phyloP scores from a whole-genome alignment of 2,797 vertebrate species.

The Artibeus lituratus region DNA sequence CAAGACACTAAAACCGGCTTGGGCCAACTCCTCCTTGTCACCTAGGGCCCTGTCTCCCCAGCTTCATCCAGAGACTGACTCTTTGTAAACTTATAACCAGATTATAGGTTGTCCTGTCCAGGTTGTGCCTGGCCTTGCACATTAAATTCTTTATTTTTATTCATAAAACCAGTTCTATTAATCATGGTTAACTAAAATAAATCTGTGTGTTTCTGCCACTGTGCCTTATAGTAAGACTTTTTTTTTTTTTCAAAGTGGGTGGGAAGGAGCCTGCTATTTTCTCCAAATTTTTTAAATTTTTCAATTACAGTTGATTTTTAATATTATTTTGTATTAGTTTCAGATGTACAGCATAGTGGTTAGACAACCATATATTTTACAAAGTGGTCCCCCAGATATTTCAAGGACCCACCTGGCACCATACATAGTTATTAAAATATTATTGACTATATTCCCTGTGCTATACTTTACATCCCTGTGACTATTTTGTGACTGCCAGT shows the following conservation, averaged over 20 bases:
- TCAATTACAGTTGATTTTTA: not conserved
- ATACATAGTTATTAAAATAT: not conserved
- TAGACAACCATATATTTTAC: not conserved
- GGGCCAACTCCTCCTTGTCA: not conserved
- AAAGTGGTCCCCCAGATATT: not conserved
- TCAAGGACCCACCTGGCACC: not conserved
- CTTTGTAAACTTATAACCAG: not conserved
- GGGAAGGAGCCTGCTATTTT: not conserved
- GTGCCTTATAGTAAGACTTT: not conserved
- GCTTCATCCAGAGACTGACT: not conserved
- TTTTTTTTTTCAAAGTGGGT: not conserved
- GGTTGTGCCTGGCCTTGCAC: not conserved
- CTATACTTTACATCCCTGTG: not conserved
- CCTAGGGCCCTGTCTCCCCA: not conserved
- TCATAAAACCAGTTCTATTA: not conserved
- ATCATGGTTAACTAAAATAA: slow-evolving; percentile 14
- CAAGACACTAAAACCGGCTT: not conserved
- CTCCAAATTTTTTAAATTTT: not conserved
- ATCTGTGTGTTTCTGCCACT: not conserved
- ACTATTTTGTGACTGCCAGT: not conserved
- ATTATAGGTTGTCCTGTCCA: not conserved
- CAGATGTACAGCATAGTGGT: not conserved
- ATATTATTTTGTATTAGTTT: not conserved
- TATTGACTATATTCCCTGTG: not conserved
- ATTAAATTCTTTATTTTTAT: not conserved